Base-by-base conservation (phyloP, 2,888 invertebrate genomes). In the Vesta saturnalis region DNA sequence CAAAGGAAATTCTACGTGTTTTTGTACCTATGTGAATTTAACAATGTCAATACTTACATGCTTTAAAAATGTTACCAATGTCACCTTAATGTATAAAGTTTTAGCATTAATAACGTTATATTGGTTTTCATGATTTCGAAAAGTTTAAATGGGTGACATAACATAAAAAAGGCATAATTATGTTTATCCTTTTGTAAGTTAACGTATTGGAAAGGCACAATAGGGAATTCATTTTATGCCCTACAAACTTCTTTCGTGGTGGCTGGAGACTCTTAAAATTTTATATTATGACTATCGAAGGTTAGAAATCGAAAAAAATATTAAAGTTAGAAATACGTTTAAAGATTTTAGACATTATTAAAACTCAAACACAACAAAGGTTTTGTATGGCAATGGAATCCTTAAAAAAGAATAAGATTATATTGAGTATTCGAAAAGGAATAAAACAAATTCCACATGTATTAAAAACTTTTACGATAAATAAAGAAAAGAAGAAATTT, bases 221-320 rank as follows among this genome's bases (percentile, higher is more conserved):
- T 39, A n/a, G 39, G 39, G 39, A 39, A 39, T 39, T 39, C 12
- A n/a, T 39, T 39, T 39, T 39, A 39, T 39, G 39, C 39, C 39
- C n/a, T 39, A 12, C 39, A 39, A 39, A 39, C 8, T 39, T 39
- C 39, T 39, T 39, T 39, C 39, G 8, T 39, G 39, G 39, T 39
- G 39, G 39, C 39, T 39, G n/a, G n/a, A 39, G 39, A n/a, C 39
- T 39, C 39, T 39, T 39, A 39, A 39, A 39, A n/a, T 39, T 39
- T 39, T 39, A 39, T 39, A 39, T 39, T 39, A 39, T 39, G 39
- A n/a, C n/a, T 39, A 39, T 39, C 39, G 39, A 39, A 39, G n/a
- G 39, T 39, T 39, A n/a, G 39, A 39, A 39, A n/a, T 39, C 12
- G 39, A 8, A 39, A n/a, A n/a, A 39, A 39, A 39, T 10, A 39